Evolutionary conservation across 2,113 vertebrate genomes (phyloP).

Genomic region (Echinops telfairi): DNA sequence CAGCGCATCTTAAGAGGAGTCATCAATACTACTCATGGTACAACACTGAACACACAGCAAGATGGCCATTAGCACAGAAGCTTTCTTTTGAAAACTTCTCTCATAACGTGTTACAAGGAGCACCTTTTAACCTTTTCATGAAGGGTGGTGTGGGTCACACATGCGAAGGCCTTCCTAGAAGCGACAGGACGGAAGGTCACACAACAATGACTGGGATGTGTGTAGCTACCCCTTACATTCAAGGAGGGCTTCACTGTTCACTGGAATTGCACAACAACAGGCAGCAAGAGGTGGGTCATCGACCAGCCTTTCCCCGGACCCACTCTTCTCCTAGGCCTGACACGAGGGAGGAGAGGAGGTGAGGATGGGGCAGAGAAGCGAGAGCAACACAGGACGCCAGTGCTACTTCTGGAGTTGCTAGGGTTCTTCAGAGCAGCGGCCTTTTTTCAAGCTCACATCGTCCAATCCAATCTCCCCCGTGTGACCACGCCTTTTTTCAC

Average conservation of each 20-base stretch:
- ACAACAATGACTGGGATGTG: conserved; percentile 63
- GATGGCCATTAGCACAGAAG: conserved; percentile 35
- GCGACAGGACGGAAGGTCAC: conserved; percentile 61
- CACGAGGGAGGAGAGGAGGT: conserved; percentile 19
- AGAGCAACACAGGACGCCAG: neutral
- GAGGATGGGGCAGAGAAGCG: conserved; percentile 23
- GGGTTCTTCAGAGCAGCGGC: conserved; percentile 92
- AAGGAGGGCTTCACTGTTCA: conserved; percentile 38
- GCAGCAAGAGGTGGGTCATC: neutral
- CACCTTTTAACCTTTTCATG: conserved; percentile 29
- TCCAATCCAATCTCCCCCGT: conserved; percentile 95
- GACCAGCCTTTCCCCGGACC: conserved; percentile 32
- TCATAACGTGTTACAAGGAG: conserved; percentile 26
- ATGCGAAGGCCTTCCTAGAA: neutral
- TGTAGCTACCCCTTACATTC: conserved; percentile 48
- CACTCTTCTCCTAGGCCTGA: conserved; percentile 64
- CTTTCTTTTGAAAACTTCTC: conserved; percentile 59
- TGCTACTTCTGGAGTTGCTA: conserved; percentile 64
- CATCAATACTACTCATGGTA: conserved; percentile 12
- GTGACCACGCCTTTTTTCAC: conserved; percentile 91
- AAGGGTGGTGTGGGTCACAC: conserved; percentile 4
- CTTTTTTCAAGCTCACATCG: conserved; percentile 93
- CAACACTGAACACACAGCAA: conserved; percentile 50
- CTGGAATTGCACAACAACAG: conserved; percentile 74
- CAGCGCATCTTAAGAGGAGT: neutral